Conservation (phyloP, 1,140 invertebrate species). For the Drosophila sechellia region DNA sequence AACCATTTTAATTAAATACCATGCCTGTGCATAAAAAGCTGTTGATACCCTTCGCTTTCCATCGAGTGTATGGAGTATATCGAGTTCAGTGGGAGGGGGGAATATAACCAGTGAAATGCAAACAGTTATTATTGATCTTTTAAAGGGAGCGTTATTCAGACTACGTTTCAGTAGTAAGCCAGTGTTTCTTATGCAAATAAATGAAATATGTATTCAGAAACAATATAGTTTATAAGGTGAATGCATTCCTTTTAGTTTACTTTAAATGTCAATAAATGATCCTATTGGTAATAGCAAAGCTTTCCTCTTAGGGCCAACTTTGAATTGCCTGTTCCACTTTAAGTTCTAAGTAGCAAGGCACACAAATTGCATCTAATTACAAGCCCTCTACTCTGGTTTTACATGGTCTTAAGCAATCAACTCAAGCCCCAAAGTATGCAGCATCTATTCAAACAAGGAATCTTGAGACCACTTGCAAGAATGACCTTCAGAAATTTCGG, state of each 20-base stretch:
- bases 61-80: neutral
- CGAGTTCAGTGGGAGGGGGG: too few species aligned
- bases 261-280: neutral
- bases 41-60: neutral
- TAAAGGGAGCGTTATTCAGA: neutral
- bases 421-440: conserved; percentile 37
- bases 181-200: neutral
- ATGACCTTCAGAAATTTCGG: conserved; percentile 2
- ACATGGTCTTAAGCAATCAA: neutral
- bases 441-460: neutral
- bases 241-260: neutral
- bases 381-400: conserved; percentile 1
- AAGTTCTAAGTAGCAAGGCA: too few species aligned
- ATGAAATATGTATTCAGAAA: neutral
- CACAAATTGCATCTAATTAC: conserved; percentile 15
- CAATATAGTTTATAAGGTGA: neutral
- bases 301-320: neutral
- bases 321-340: neutral
- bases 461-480: neutral
- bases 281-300: neutral
- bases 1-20: conserved; percentile 67
- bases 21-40: conserved; percentile 5
- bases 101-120: conserved; percentile 5
- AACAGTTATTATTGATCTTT: neutral
- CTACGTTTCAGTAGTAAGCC: neutral